A percentile compares a stretch with the other conserved stretches of the same genome.
Evolutionary conservation across 1,140 invertebrate genomes (phyloP).

Genomic region (Cyrtorhinus lividipennis): DNA sequence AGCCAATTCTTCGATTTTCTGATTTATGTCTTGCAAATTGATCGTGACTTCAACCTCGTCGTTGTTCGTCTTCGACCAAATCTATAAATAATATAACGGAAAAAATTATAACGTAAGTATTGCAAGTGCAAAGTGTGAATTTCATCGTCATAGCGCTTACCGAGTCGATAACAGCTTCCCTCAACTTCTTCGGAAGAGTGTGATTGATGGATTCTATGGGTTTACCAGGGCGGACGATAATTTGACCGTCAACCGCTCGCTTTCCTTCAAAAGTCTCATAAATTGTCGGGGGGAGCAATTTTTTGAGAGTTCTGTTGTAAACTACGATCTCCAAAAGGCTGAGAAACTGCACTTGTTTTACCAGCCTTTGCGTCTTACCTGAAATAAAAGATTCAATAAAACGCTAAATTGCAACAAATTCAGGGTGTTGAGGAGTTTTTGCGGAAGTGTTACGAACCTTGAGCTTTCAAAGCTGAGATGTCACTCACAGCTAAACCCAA

Average conservation of each 20-base stretch:
- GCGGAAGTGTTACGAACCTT: conserved; percentile 20
- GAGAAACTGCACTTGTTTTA: conserved; percentile 25
- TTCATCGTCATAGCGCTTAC: neutral
- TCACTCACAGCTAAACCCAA: conserved; percentile 35
- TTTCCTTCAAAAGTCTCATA: neutral
- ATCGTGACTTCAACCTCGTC: neutral
- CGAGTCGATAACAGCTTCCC: conserved; percentile 16
- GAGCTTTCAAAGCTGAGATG: conserved; percentile 25
- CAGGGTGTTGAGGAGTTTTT: too few species aligned
- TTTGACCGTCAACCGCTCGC: conserved; percentile 5
- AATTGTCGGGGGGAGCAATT: conserved; percentile 12
- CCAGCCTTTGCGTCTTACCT: conserved; percentile 20
- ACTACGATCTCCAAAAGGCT: conserved; percentile 23
- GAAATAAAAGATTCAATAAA: too few species aligned
- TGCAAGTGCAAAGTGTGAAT: neutral
- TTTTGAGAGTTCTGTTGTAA: conserved; percentile 16
- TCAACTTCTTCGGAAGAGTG: conserved; percentile 3
- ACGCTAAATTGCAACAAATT: too few species aligned
- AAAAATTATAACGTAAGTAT: neutral
- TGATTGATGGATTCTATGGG: conserved; percentile 1
- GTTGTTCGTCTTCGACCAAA: neutral
- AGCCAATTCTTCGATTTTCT: neutral
- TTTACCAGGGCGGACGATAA: conserved; percentile 10
- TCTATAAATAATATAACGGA: neutral
- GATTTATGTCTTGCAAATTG: neutral